phyloP scores from a whole-genome alignment of 2,888 invertebrate species.

The Selenia dentaria region DNA sequence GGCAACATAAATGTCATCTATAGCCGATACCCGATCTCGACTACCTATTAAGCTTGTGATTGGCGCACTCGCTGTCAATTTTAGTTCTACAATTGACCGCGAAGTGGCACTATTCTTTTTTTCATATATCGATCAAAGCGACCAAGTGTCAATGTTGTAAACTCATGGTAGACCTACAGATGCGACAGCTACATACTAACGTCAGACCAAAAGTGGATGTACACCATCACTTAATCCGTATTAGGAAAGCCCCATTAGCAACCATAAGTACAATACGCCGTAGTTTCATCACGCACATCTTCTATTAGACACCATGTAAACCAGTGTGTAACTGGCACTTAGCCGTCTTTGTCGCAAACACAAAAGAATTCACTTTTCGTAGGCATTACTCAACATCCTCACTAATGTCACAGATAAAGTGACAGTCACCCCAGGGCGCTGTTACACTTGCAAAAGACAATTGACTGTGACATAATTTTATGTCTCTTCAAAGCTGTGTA shows the following conservation, averaged over 20 bases:
- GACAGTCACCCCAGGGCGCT: conserved; percentile 7
- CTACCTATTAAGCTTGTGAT: too few relatives aligned
- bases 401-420: background rate
- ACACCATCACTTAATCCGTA: conserved; percentile 1
- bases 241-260: conserved; percentile 2
- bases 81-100: too few relatives aligned
- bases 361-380: conserved; percentile 21
- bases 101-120: too few relatives aligned
- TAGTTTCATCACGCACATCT: conserved; percentile 12
- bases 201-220: conserved; percentile 10
- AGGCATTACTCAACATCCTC: conserved; percentile 13
- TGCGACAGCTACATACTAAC: too few relatives aligned
- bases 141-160: too few relatives aligned
- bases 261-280: conserved; percentile 1
- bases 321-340: conserved; percentile 20
- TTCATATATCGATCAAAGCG: too few relatives aligned
- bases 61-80: too few relatives aligned
- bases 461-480: conserved; percentile 5
- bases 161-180: too few relatives aligned
- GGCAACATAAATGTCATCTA: too few relatives aligned
- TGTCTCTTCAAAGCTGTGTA: background rate
- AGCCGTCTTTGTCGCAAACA: conserved; percentile 14
- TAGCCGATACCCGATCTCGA: too few relatives aligned
- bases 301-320: conserved; percentile 16
- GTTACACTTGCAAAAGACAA: background rate